Evolutionary conservation across 1,140 invertebrate species (phyloP).

Genomic region (Drosophila willistoni): DNA sequence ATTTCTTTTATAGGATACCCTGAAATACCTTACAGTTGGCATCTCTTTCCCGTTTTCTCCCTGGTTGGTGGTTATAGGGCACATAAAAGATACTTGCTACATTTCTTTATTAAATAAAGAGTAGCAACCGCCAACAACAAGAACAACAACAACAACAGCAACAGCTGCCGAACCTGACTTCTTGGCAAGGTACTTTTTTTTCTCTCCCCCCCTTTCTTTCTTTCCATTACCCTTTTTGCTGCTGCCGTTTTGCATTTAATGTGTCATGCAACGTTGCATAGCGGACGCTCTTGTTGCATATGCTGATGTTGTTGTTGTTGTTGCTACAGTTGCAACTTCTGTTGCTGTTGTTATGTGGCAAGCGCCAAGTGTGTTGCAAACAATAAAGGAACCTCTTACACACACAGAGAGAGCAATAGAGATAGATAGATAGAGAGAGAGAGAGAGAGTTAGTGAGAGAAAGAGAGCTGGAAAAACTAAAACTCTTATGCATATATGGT

Average conservation of each 20-base stretch:
- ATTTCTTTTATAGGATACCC: too few species aligned
- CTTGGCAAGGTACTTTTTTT: constrained; percentile 32
- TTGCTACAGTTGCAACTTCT: constrained; percentile 56
- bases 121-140: constrained; percentile 41
- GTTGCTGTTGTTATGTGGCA: constrained; percentile 74
- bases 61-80: constrained; percentile 27
- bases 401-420: constrained; percentile 5
- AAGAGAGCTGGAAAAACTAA: constrained; percentile 67
- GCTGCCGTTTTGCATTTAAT: constrained; percentile 77
- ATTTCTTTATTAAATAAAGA: constrained; percentile 79
- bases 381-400: constrained; percentile 38
- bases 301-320: constrained; percentile 60
- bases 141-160: constrained; percentile 26
- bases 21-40: too few species aligned
- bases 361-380: constrained; percentile 80
- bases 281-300: constrained; percentile 62
- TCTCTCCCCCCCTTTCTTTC: not conserved
- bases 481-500: constrained; percentile 64
- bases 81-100: constrained; percentile 53
- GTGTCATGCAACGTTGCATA: constrained; percentile 78
- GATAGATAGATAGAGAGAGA: constrained; percentile 24
- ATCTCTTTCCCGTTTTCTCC: not conserved
- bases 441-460: constrained; percentile 27
- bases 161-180: constrained; percentile 31
- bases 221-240: constrained; percentile 26